phyloP scores from a whole-genome alignment of 2,113 vertebrate genomes.

The Lontra canadensis region DNA sequence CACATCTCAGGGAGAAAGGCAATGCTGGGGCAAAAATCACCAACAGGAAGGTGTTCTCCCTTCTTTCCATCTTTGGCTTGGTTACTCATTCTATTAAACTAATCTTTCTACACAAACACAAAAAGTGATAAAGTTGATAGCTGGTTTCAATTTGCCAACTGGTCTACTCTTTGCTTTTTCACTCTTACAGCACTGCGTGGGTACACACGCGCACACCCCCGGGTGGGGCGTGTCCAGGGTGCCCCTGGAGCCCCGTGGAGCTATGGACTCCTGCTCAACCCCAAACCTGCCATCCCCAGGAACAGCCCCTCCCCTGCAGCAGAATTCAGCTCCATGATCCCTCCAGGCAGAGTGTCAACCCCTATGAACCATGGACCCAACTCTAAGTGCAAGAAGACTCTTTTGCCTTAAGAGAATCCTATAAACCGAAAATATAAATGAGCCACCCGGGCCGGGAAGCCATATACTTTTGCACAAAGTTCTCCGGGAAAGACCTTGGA shows the following conservation, averaged over 20 bases:
- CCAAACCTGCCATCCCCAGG: background rate
- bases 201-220: accelerated
- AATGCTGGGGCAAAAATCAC: background rate
- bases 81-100: background rate
- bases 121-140: background rate
- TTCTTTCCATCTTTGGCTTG: background rate
- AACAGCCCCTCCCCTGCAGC: background rate
- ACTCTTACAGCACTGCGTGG: accelerated
- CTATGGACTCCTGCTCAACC: background rate
- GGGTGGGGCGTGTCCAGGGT: background rate
- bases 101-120: background rate
- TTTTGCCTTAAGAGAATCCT: background rate
- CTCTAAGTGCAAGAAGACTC: background rate
- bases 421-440: background rate
- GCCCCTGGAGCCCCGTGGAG: background rate
- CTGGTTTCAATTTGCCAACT: background rate
- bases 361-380: accelerated
- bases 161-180: background rate
- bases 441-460: background rate
- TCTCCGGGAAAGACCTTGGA: background rate
- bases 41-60: background rate
- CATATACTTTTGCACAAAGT: too few relatives aligned
- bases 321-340: background rate
- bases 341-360: background rate
- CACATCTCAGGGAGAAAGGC: background rate